phyloP scores from a whole-genome alignment of 2,113 vertebrate species.

The Cervus canadensis region DNA sequence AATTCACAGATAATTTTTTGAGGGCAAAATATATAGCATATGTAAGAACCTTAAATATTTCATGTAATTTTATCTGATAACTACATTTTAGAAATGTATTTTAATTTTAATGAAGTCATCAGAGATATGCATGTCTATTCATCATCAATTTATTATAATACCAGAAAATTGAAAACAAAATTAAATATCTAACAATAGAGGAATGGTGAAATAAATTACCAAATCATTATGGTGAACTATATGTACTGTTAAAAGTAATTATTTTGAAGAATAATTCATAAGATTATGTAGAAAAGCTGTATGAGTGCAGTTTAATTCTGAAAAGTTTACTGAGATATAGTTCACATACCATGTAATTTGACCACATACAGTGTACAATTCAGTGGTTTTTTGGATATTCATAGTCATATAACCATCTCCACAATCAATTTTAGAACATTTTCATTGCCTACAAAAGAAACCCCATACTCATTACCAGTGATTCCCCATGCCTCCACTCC shows the following conservation, averaged over 20 bases:
- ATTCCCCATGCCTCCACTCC: neutral
- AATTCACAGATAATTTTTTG: neutral
- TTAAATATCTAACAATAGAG: conserved; percentile 10
- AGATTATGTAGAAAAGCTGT: neutral
- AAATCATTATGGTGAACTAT: conserved; percentile 8
- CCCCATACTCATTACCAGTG: neutral
- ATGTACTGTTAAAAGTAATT: neutral
- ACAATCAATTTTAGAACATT: neutral
- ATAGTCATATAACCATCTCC: neutral
- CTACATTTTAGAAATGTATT: neutral
- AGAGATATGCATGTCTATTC: neutral
- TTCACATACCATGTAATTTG: neutral
- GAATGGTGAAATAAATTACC: neutral
- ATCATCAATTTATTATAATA: conserved; percentile 24
- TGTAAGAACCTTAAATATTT: conserved; percentile 14
- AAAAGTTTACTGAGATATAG: neutral
- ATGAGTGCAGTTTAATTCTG: conserved; percentile 7
- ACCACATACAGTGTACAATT: neutral
- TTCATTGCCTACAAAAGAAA: neutral
- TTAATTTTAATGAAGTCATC: neutral
- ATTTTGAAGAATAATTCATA: conserved; percentile 13
- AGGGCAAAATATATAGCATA: neutral
- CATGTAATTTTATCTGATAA: conserved; percentile 13
- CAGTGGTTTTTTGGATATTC: neutral
- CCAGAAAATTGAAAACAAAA: conserved; percentile 26